Evolutionary conservation across 2,888 invertebrate genomes (phyloP).

Genomic region (Chirona hameri): DNA sequence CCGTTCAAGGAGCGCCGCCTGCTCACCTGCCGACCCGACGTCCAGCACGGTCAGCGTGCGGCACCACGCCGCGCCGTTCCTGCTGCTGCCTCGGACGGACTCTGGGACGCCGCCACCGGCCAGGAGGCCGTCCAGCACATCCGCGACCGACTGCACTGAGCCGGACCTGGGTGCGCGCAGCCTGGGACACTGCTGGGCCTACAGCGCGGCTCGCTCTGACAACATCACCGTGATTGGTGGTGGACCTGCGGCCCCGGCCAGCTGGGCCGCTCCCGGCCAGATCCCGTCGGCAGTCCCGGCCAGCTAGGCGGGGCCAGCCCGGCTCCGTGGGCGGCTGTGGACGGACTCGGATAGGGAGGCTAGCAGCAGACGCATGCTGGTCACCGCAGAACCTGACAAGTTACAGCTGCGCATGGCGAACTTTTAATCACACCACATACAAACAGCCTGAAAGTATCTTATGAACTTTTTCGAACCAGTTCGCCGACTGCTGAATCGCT

Average conservation of each 20-base stretch:
- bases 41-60: conserved; percentile 83
- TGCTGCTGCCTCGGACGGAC: conserved; percentile 88
- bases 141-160: conserved; percentile 76
- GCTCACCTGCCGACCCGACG: conserved; percentile 94
- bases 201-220: conserved; percentile 85
- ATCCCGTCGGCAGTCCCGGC: not conserved
- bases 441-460: too few relatives aligned
- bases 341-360: not conserved
- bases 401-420: too few relatives aligned
- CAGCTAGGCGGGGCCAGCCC: not conserved
- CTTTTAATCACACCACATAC: too few relatives aligned
- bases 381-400: too few relatives aligned
- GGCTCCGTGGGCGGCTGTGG: not conserved
- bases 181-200: conserved; percentile 84
- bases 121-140: conserved; percentile 90
- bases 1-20: conserved; percentile 88
- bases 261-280: not conserved
- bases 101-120: conserved; percentile 94
- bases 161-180: conserved; percentile 81
- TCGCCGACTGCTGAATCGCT: too few relatives aligned
- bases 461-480: too few relatives aligned
- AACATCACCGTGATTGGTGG: conserved; percentile 91
- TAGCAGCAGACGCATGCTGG: too few relatives aligned
- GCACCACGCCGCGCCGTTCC: conserved; percentile 65
- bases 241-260: conserved; percentile 59